A percentile compares a stretch with the other conserved stretches of the same genome.
Conservation (phyloP, 2,113 vertebrate genomes). For the Felis catus region DNA sequence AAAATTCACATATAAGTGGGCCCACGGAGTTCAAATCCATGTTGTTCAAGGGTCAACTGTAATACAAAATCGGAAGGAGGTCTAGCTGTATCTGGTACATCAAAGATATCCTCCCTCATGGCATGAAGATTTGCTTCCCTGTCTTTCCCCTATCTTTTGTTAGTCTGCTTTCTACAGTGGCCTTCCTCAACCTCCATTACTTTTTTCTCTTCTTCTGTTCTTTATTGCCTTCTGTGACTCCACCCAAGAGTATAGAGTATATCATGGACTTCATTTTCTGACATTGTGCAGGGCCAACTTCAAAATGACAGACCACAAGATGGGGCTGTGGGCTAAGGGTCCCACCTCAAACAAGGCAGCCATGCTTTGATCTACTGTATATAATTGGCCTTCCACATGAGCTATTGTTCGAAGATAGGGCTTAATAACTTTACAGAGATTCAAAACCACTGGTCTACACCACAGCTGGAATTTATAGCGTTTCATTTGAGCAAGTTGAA, state of each 20-base stretch:
- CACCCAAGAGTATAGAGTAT: neutral
- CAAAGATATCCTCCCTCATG: neutral
- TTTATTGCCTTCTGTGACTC: neutral
- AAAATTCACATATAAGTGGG: neutral
- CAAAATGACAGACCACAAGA: neutral
- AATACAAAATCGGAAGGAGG: neutral
- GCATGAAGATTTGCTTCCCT: neutral
- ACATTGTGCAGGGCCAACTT: neutral
- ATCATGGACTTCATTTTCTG: neutral
- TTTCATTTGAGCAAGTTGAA: conserved; percentile 3
- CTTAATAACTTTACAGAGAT: neutral
- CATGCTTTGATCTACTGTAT: neutral
- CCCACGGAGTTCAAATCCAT: neutral
- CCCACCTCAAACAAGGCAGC: neutral
- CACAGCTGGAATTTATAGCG: neutral
- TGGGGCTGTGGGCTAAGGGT: neutral
- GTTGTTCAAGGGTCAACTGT: neutral
- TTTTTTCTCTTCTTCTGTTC: conserved; percentile 20
- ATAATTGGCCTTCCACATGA: neutral
- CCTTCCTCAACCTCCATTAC: neutral
- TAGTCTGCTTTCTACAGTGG: neutral
- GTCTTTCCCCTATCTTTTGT: neutral
- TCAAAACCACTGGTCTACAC: neutral
- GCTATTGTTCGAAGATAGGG: neutral
- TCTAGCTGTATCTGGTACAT: neutral